Base-by-base conservation (phyloP, 2,888 invertebrate genomes). In the Nomada fucata region DNA sequence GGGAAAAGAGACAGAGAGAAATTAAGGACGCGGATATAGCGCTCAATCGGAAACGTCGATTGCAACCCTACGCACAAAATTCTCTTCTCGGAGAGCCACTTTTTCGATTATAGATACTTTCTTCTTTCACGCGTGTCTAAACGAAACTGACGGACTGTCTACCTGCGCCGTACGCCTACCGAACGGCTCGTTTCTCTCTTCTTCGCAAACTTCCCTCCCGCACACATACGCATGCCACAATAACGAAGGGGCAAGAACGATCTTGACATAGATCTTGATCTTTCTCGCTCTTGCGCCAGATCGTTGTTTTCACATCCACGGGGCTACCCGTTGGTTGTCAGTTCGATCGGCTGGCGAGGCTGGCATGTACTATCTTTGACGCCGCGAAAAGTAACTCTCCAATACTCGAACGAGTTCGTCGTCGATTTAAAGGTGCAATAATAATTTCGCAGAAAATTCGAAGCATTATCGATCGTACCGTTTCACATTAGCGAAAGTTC, bases 231-330 rank as follows among this genome's bases (percentile, higher is more conserved):
- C 72, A 75, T 76, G 82, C 36, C 83, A 82, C 78, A 76, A 74
- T 64, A 75, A 80, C 73, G 79, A 88, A 84, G 71, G 78, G 82
- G 36, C 52, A 84, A 88, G 84, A 88, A 86, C 84, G 78, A 85
- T 83, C 74, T 79, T 73, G 59, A 55, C 57, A 57, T 26, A 5
- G 70, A 60, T 50, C 50, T 70, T 26, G 5, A 20, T 55, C 36
- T 60, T 42, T 70, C 13, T 76, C 26, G 53, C 42, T 47, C 59
- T 63, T 20, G 57, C 67, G 76, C 53, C 77, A 79, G 47, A 71
- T 78, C 71, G 77, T 29, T 67, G 74, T 10, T 75, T 59, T 55
- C 52, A 76, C 52, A 44, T 65, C 44, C 53, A 76, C 68, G 63
- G 20, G 29, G 47, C 44, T 64, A 50, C 44, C 44, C 29, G 4